These are phyloP conservation scores for Gavia stellata DNA, from an alignment of 2,113 vertebrate genomes.

Conservation along the genomic window DNA sequence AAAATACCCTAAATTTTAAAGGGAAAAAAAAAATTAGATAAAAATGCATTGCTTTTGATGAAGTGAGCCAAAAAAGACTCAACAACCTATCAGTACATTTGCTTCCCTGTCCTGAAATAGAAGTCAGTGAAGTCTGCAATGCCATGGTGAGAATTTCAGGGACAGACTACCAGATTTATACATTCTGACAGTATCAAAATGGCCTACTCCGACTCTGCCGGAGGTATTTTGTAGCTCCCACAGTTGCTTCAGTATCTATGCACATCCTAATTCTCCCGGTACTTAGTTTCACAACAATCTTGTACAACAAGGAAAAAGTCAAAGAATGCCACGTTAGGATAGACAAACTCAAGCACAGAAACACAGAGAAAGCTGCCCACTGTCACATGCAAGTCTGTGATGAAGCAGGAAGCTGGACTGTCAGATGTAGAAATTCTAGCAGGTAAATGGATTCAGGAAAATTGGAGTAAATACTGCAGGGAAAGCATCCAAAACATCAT, in stretches of 20 bases:
- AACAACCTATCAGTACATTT: conserved; percentile 44
- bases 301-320: not conserved
- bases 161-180: conserved; percentile 23
- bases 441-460: not conserved
- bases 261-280: not conserved
- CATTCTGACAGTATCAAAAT: not conserved
- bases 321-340: fast-evolving
- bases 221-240: not conserved
- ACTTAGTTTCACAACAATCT: not conserved
- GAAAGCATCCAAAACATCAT: not conserved
- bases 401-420: not conserved
- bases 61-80: conserved; percentile 47
- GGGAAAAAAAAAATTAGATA: not conserved
- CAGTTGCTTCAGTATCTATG: not conserved
- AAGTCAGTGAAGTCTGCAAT: conserved; percentile 28
- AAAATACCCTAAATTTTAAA: conserved; percentile 79
- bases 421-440: not conserved
- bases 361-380: not conserved
- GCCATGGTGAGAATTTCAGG: conserved; percentile 32
- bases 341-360: not conserved
- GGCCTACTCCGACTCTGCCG: not conserved
- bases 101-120: conserved; percentile 42
- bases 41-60: conserved; percentile 35
- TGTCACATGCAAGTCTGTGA: not conserved
- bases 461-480: not conserved